phyloP scores from a whole-genome alignment of 2,888 invertebrate genomes.

The Ophion ellenae region DNA sequence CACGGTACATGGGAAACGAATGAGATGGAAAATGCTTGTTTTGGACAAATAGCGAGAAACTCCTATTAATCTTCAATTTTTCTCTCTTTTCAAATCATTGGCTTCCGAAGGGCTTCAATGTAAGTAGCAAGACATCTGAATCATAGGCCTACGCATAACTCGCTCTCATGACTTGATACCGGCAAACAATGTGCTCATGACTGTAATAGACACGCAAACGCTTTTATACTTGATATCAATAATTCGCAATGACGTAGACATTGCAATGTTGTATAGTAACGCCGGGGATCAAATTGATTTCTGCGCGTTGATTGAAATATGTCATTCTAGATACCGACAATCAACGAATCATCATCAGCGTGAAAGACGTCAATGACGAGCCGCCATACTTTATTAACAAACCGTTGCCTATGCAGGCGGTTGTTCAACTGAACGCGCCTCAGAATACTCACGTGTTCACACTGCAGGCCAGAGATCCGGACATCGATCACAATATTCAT shows the following conservation, averaged over 20 bases:
- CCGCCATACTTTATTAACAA: conserved; percentile 98
- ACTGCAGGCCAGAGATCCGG: conserved; percentile 98
- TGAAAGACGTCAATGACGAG: conserved; percentile 98
- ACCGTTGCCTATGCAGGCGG: conserved; percentile 98
- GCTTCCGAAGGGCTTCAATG: conserved; percentile 81
- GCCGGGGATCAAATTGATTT: neutral
- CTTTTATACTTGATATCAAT: conserved; percentile 28
- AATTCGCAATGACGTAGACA: conserved; percentile 25
- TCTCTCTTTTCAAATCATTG: conserved; percentile 77
- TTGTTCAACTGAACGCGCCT: conserved; percentile 97
- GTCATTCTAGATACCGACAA: conserved; percentile 93
- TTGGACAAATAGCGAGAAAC: conserved; percentile 3
- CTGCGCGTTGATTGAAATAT: conserved; percentile 17
- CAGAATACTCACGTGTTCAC: conserved; percentile 98
- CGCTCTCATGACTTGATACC: conserved; percentile 11
- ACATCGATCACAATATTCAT: conserved; percentile 97
- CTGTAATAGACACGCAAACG: conserved; percentile 48
- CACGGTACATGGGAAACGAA: neutral
- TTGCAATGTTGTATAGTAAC: neutral
- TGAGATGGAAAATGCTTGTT: conserved; percentile 14
- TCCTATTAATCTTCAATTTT: conserved; percentile 60
- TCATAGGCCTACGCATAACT: conserved; percentile 44
- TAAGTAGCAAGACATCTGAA: conserved; percentile 78
- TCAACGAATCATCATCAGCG: conserved; percentile 96
- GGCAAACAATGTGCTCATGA: conserved; percentile 32